phyloP scores from a whole-genome alignment of 2,888 invertebrate genomes.

The Nomada goodeniana region DNA sequence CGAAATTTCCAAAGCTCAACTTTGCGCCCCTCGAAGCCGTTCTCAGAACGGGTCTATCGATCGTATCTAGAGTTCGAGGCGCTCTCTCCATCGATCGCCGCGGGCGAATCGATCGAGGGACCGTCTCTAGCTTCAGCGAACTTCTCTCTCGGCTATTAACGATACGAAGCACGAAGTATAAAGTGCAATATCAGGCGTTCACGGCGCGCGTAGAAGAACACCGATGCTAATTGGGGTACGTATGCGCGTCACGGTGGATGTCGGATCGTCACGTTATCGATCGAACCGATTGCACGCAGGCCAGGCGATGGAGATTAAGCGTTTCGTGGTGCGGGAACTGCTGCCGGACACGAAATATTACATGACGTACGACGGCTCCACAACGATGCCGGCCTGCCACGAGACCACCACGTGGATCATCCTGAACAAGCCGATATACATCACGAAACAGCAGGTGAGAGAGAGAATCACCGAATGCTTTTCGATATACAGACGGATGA shows the following conservation, averaged over 20 bases:
- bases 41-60: no score
- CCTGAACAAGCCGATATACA: constrained; percentile 98
- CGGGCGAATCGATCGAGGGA: constrained; percentile 4
- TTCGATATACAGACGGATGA: not conserved
- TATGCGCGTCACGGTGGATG: constrained; percentile 53
- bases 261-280: constrained; percentile 72
- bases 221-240: constrained; percentile 59
- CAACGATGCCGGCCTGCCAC: constrained; percentile 98
- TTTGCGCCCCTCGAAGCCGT: no score
- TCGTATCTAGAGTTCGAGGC: no score
- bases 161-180: constrained; percentile 5
- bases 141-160: constrained; percentile 28
- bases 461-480: not conserved
- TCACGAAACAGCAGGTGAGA: constrained; percentile 97
- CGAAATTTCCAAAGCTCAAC: no score
- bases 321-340: constrained; percentile 94
- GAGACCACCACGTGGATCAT: constrained; percentile 99
- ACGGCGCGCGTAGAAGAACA: constrained; percentile 41
- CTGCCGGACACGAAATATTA: constrained; percentile 97
- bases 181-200: constrained; percentile 20
- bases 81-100: no score
- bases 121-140: constrained; percentile 7
- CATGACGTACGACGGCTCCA: constrained; percentile 99
- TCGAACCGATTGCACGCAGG: constrained; percentile 86
- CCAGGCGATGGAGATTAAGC: constrained; percentile 93